These are phyloP conservation scores for Nemotelus nigrinus DNA, from an alignment of 2,888 invertebrate genomes.

Conservation along the genomic window DNA sequence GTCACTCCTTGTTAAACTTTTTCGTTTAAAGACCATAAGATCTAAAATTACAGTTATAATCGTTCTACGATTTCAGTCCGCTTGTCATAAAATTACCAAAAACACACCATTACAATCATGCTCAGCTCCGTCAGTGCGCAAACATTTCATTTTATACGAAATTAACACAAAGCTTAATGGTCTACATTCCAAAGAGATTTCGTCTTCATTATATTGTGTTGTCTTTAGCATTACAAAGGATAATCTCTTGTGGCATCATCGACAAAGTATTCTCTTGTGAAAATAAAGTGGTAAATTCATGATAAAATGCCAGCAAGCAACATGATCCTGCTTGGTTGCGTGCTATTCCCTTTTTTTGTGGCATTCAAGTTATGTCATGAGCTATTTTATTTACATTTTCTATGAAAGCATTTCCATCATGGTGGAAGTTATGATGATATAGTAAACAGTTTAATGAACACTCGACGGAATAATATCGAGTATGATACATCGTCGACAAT, in stretches of 20 bases:
- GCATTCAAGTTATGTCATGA: neutral
- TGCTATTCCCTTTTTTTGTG: neutral
- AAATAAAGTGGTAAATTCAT: neutral
- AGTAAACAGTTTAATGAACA: too few relatives aligned
- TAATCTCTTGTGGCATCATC: neutral
- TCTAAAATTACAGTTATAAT: too few relatives aligned
- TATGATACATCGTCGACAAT: too few relatives aligned
- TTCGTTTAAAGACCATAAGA: too few relatives aligned
- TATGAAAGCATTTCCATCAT: neutral
- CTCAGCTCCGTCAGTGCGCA: too few relatives aligned
- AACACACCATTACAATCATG: too few relatives aligned
- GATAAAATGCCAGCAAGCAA: neutral
- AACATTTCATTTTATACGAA: neutral
- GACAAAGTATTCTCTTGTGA: slow-evolving; percentile 9
- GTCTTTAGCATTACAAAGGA: slow-evolving; percentile 8
- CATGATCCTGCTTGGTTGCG: neutral
- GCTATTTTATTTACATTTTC: slow-evolving; percentile 1
- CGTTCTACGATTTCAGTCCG: too few relatives aligned
- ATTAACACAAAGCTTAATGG: slow-evolving; percentile 18
- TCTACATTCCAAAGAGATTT: neutral
- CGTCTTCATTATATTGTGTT: neutral
- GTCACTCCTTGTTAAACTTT: too few relatives aligned
- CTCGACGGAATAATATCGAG: too few relatives aligned
- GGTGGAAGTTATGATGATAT: too few relatives aligned
- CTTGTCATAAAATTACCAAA: too few relatives aligned